Percentiles rank a stretch among this genome's conserved stretches.
Evolutionary conservation across 2,113 vertebrate species (phyloP).

Genomic region (Coreoperca whiteheadi): DNA sequence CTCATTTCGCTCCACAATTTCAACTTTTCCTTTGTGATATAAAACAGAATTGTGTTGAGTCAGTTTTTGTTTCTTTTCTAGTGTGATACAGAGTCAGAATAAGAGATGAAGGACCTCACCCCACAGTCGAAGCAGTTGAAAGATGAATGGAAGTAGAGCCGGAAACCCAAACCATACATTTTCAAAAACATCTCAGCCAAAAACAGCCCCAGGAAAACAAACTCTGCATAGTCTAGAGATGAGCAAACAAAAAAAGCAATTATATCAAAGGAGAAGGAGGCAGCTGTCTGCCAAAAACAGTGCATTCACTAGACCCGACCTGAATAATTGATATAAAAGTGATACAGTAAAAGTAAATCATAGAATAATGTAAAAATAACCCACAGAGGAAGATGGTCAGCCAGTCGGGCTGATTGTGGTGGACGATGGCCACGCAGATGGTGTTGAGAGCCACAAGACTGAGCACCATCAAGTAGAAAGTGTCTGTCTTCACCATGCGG

Average conservation of each 20-base stretch:
- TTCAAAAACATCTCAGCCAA: slow-evolving; percentile 98
- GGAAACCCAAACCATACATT: slow-evolving; percentile 97
- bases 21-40: background rate
- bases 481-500: slow-evolving; percentile 98
- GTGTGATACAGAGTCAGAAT: background rate
- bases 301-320: slow-evolving; percentile 8
- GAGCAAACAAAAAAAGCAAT: slow-evolving; percentile 4
- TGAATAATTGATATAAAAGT: background rate
- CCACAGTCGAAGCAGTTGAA: slow-evolving; percentile 99
- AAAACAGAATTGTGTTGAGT: background rate
- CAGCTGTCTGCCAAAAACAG: slow-evolving; percentile 10
- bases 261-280: slow-evolving; percentile 15
- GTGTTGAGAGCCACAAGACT: slow-evolving; percentile 97
- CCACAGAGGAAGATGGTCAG: slow-evolving; percentile 97
- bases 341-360: background rate
- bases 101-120: slow-evolving; percentile 84
- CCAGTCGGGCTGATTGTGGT: slow-evolving; percentile 97
- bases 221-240: slow-evolving; percentile 96
- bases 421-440: slow-evolving; percentile 97
- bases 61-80: background rate
- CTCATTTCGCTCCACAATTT: background rate
- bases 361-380: slow-evolving; percentile 66
- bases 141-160: slow-evolving; percentile 98
- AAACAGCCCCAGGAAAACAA: slow-evolving; percentile 98
- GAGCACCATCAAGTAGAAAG: slow-evolving; percentile 97